Evolutionary conservation across 2,113 vertebrate genomes (phyloP).

Genomic region (Eira barbara): DNA sequence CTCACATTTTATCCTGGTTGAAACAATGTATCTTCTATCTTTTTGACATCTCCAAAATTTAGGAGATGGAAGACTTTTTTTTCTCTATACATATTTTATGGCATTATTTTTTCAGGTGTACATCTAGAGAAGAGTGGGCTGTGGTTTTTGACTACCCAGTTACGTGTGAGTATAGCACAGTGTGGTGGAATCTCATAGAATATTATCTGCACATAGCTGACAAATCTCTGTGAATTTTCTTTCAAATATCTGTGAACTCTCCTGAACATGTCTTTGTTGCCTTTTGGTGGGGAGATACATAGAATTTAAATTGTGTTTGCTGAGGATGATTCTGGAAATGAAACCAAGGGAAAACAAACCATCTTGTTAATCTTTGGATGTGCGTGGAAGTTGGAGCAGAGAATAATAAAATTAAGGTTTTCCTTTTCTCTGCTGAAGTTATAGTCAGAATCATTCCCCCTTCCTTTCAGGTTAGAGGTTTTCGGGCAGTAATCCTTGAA

Average conservation of each 20-base stretch:
- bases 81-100: not conserved
- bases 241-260: not conserved
- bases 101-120: not conserved
- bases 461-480: not conserved
- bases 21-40: not conserved
- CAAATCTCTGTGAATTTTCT: not conserved
- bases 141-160: rapidly evolving
- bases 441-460: not conserved
- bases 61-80: not conserved
- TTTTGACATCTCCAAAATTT: not conserved
- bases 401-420: not conserved
- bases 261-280: not conserved
- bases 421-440: too few species aligned
- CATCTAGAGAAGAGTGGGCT: not conserved
- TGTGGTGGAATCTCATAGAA: too few species aligned
- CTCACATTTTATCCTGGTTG: not conserved
- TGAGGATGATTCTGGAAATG: not conserved
- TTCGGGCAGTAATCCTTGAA: not conserved
- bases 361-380: not conserved
- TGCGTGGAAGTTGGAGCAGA: not conserved
- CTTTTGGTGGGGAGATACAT: not conserved
- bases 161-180: not conserved
- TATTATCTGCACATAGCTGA: not conserved
- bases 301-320: not conserved
- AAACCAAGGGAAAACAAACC: not conserved